A percentile compares a stretch with the other conserved stretches of the same genome.
These are phyloP conservation scores for Ciona savignyi DNA, from an alignment of 23 tunicate genomes.

Conservation along the genomic window DNA sequence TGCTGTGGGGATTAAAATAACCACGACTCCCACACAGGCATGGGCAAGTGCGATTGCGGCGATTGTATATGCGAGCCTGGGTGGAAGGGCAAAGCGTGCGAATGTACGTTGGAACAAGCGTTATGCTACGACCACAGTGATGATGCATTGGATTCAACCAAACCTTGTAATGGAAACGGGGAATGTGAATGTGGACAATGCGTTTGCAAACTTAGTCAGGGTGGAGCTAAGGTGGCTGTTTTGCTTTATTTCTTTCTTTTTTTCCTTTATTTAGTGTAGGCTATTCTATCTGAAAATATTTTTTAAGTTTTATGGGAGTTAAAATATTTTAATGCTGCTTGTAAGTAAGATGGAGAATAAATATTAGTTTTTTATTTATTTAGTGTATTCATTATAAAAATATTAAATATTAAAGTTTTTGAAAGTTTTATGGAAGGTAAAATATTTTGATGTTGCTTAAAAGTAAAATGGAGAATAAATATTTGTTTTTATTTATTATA, in stretches of 20 bases:
- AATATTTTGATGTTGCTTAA: too few relatives aligned
- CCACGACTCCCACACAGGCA: background rate
- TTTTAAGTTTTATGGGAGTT: too few relatives aligned
- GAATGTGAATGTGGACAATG: slow-evolving; percentile 60
- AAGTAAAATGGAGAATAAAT: too few relatives aligned
- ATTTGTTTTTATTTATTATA: too few relatives aligned
- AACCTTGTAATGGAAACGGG: slow-evolving; percentile 69
- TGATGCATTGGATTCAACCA: slow-evolving; percentile 18
- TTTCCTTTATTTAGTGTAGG: background rate
- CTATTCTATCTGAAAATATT: too few relatives aligned
- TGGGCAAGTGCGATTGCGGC: slow-evolving; percentile 73
- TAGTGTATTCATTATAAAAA: too few relatives aligned
- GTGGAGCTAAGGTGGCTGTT: slow-evolving; percentile 21
- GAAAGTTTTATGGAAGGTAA: too few relatives aligned
- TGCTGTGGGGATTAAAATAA: background rate
- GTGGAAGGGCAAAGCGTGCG: slow-evolving; percentile 64
- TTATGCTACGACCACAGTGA: slow-evolving; percentile 30
- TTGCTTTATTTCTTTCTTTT: too few relatives aligned
- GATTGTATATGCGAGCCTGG: slow-evolving; percentile 50
- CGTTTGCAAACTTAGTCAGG: slow-evolving; percentile 34
- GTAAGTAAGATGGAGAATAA: too few relatives aligned
- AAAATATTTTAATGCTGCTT: too few relatives aligned
- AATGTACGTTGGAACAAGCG: slow-evolving; percentile 45
- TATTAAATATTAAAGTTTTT: too few relatives aligned
- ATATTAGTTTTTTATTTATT: too few relatives aligned